phyloP scores from a whole-genome alignment of 2,113 vertebrate genomes.

The Neodontobutis hainanensis region DNA sequence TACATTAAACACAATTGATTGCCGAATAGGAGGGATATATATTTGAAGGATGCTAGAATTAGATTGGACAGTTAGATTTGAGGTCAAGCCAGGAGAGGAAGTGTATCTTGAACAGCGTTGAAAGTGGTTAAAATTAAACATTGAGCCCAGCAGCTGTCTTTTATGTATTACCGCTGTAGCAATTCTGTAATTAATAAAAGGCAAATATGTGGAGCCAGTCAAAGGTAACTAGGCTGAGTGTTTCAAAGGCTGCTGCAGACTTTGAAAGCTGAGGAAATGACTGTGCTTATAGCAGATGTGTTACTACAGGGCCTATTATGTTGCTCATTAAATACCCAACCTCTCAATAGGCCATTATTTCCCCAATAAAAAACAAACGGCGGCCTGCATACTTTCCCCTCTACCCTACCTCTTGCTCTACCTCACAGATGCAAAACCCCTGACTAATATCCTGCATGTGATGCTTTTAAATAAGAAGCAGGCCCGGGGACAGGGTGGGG shows the following conservation, averaged over 20 bases:
- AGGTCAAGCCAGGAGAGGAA: conserved; percentile 57
- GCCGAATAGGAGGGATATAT: conserved; percentile 49
- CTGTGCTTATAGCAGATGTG: conserved; percentile 79
- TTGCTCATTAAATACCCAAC: conserved; percentile 81
- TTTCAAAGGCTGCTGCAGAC: conserved; percentile 69
- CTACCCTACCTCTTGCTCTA: conserved; percentile 59
- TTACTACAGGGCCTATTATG: conserved; percentile 82
- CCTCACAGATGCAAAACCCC: conserved; percentile 76
- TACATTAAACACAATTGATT: conserved; percentile 78
- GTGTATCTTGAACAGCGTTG: neutral
- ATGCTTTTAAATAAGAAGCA: conserved; percentile 81
- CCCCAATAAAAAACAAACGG: conserved; percentile 81
- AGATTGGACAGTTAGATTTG: conserved; percentile 54
- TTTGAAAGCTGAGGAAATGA: conserved; percentile 79
- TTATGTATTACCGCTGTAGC: conserved; percentile 49
- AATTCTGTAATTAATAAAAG: conserved; percentile 72
- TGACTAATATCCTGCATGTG: conserved; percentile 82
- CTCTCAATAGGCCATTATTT: conserved; percentile 84
- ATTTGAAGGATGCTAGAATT: conserved; percentile 61
- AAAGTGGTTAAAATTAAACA: conserved; percentile 55
- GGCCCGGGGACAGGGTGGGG: conserved; percentile 68
- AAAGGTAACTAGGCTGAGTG: conserved; percentile 60
- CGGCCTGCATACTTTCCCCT: conserved; percentile 72
- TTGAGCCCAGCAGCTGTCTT: conserved; percentile 23
- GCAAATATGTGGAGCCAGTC: conserved; percentile 63